These are phyloP conservation scores for Xenopus borealis DNA, from an alignment of 2,113 vertebrate species.

Conservation along the genomic window DNA sequence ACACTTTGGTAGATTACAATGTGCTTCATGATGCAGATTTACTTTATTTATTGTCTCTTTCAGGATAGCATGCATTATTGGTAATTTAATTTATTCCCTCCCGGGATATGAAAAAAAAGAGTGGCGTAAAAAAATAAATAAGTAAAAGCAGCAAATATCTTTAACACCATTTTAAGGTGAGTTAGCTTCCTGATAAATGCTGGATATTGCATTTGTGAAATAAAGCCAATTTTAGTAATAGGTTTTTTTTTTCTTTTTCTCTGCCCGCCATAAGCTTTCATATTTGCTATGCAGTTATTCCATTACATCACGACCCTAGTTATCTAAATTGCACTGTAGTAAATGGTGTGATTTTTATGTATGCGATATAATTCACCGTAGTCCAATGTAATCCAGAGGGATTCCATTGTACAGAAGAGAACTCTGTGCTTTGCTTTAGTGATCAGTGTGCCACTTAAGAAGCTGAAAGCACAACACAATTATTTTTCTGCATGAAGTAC, in stretches of 20 bases:
- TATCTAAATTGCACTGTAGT: not conserved
- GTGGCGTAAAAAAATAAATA: not conserved
- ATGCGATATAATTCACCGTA: not conserved
- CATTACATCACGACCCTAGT: not conserved
- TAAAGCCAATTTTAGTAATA: constrained; percentile 1
- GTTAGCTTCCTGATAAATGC: not conserved
- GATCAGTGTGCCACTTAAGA: not conserved
- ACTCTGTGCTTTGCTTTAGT: not conserved
- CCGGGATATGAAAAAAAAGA: not conserved
- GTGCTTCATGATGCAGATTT: too few relatives aligned
- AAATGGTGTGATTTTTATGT: constrained; percentile 1
- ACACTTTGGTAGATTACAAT: too few relatives aligned
- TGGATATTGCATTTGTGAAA: not conserved
- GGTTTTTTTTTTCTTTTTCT: not conserved
- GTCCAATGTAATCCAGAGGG: not conserved
- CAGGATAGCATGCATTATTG: too few relatives aligned
- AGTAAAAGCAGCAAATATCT: too few relatives aligned
- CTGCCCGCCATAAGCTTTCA: not conserved
- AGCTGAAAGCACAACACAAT: not conserved
- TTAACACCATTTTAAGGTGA: not conserved
- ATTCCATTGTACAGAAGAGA: not conserved
- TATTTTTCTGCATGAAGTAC: not conserved
- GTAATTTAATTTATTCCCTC: not conserved
- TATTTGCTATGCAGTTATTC: constrained; percentile 1
- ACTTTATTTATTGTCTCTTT: too few relatives aligned